Base-by-base conservation (phyloP, 1,140 invertebrate genomes). In the Drosophila trapezifrons region DNA sequence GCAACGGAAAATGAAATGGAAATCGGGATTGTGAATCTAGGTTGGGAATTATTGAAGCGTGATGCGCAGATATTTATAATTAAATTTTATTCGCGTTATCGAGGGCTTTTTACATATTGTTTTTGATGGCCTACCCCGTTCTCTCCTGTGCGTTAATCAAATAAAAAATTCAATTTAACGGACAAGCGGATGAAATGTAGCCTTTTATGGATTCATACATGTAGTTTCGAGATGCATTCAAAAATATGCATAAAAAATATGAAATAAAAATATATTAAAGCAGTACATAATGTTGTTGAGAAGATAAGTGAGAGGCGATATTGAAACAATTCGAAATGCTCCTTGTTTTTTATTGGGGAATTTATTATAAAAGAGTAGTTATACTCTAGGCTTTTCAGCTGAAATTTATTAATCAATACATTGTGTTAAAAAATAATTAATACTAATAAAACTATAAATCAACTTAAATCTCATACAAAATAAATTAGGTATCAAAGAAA, bases 1-100 rank as follows among this genome's bases (percentile, higher is more conserved):
- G 77, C 38, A 86, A 91, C 55, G 54, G 62, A 80, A 59, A 57
- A 10, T 13, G 57, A 62, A 78, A 74, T 77, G 40, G 38, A 74
- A 80, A 66, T 72, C 60, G 4, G 35, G 32, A 22, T 25, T 49
- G 58, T 74, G 38, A 76, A 40, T 67, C 45, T n/a, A 51, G 49
- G 54, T 64, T 45, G 40, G 42, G 38, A 82, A 64, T 66, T 71
- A 54, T 70, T 74, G 32, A 46, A 64, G 78, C 64, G 71, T 62
- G 55, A 52, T 20, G 29, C 58, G 46, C 66, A 55, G 73, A 65
- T 73, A 67, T 78, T 72, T 25, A 74, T 82, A 81, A 78, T 78
- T 78, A 57, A 81, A 80, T 81, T 77, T 49, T 54, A 75, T 62
- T 64, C 52, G 32, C 58, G 32, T 47, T 78, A 65, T 75, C 37